phyloP scores from a whole-genome alignment of 2,888 invertebrate species.

The Hanleya hanleyi region DNA sequence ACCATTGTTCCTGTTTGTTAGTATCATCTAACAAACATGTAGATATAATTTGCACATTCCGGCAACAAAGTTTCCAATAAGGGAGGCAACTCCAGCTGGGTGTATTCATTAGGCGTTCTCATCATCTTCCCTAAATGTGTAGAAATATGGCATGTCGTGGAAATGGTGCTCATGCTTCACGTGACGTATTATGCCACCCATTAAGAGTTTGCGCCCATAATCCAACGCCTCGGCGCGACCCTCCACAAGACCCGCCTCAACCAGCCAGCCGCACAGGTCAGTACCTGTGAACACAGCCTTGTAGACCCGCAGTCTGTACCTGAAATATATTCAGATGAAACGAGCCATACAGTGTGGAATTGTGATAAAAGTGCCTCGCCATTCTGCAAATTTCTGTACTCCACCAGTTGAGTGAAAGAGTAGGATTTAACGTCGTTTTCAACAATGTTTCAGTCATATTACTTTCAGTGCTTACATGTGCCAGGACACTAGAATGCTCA shows the following conservation, averaged over 20 bases:
- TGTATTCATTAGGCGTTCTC: too few relatives aligned
- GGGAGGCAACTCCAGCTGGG: too few relatives aligned
- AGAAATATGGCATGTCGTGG: constrained; percentile 82
- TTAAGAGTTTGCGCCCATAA: constrained; percentile 88
- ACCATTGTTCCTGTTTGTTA: too few relatives aligned
- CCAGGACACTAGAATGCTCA: too few relatives aligned
- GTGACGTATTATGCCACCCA: constrained; percentile 89
- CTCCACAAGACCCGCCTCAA: constrained; percentile 85
- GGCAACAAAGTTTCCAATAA: too few relatives aligned
- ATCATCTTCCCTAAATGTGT: constrained; percentile 78
- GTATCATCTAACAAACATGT: too few relatives aligned
- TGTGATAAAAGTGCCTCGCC: not conserved
- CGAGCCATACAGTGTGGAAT: not conserved
- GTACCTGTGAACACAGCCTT: constrained; percentile 86
- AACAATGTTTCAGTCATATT: too few relatives aligned
- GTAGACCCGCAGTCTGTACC: constrained; percentile 87
- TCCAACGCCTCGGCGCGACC: constrained; percentile 86
- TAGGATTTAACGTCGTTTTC: not conserved
- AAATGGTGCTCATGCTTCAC: constrained; percentile 89
- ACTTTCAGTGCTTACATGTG: too few relatives aligned
- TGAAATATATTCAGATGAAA: constrained; percentile 62
- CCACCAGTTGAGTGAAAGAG: not conserved
- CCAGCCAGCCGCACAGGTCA: constrained; percentile 89
- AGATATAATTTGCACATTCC: too few relatives aligned
- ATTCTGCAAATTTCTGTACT: not conserved